Percentiles rank a stretch among this genome's conserved stretches.
Evolutionary conservation across 2,888 invertebrate genomes (phyloP).

Genomic region (Nematopogon swammerdamellus): DNA sequence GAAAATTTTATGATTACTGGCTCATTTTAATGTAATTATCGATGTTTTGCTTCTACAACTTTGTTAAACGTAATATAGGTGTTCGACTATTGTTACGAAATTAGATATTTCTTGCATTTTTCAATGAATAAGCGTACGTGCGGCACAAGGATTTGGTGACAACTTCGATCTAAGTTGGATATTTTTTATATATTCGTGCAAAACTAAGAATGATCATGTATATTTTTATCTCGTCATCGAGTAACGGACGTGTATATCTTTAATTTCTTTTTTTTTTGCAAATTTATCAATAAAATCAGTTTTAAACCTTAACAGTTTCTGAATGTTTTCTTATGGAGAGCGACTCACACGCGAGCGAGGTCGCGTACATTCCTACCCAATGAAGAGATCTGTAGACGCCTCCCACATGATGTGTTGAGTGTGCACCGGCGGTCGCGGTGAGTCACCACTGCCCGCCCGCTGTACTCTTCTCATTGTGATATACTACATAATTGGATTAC

Average conservation of each 20-base stretch:
- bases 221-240: constrained; percentile 52
- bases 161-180: constrained; percentile 53
- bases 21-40: constrained; percentile 42
- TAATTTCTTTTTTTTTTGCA: constrained; percentile 49
- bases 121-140: constrained; percentile 43
- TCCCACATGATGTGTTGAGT: neutral
- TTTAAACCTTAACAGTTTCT: constrained; percentile 22
- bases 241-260: constrained; percentile 53
- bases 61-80: constrained; percentile 50
- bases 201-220: constrained; percentile 43
- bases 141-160: constrained; percentile 54
- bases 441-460: neutral
- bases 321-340: constrained; percentile 18
- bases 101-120: constrained; percentile 49
- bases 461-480: neutral
- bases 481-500: neutral
- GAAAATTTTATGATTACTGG: constrained; percentile 47
- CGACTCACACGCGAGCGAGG: neutral
- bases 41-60: constrained; percentile 48
- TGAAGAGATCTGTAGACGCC: neutral
- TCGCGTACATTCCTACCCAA: neutral
- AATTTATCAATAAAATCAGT: constrained; percentile 55
- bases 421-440: no score
- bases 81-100: constrained; percentile 52
- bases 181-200: constrained; percentile 51